phyloP scores from a whole-genome alignment of 2,888 invertebrate species.

The Hyalella azteca region DNA sequence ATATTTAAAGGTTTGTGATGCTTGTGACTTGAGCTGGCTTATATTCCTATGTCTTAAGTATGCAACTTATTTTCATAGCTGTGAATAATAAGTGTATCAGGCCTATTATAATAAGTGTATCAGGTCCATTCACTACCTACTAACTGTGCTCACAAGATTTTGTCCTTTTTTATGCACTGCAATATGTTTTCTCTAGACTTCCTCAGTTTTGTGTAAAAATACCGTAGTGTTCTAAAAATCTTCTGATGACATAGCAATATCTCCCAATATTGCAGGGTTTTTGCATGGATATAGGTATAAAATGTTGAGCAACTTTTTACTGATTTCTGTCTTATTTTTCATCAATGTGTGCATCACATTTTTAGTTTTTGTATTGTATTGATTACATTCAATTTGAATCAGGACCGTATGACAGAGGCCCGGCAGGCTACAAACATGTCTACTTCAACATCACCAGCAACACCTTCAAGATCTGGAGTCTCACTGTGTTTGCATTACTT shows the following conservation, averaged over 20 bases:
- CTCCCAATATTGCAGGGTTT: neutral
- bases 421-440: conserved; percentile 74
- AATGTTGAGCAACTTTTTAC: neutral
- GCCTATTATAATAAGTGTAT: neutral
- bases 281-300: neutral
- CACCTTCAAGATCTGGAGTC: conserved; percentile 72
- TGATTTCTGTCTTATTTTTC: neutral
- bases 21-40: neutral
- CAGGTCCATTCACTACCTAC: neutral
- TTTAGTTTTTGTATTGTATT: neutral
- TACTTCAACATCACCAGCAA: conserved; percentile 74
- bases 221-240: neutral
- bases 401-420: conserved; percentile 74
- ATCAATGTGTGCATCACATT: neutral
- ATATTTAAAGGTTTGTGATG: conserved; percentile 73
- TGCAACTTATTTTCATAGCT: neutral
- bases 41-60: neutral
- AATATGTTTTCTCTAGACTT: neutral
- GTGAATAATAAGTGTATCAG: neutral
- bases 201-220: neutral
- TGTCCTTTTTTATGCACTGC: neutral
- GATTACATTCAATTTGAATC: conserved; percentile 32
- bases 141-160: neutral
- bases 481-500: conserved; percentile 69
- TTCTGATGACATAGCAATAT: neutral